phyloP scores from a whole-genome alignment of 2,113 vertebrate species.

The Lagenorhynchus albirostris region DNA sequence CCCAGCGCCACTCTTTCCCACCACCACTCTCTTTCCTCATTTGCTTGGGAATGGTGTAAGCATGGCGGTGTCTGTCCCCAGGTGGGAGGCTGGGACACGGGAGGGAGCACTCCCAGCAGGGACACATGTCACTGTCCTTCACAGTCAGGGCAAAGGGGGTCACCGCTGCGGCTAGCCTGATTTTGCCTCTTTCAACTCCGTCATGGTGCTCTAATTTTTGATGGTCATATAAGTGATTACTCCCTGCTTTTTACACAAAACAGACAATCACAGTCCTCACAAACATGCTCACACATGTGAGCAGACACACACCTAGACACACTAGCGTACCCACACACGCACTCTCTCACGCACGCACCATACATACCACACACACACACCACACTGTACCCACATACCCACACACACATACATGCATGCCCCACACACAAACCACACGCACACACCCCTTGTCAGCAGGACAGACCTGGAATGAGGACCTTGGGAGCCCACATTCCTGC shows the following conservation, averaged over 20 bases:
- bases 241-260: neutral
- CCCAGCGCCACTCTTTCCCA: neutral
- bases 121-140: neutral
- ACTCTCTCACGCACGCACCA: neutral
- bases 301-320: no score
- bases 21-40: neutral
- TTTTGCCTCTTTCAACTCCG: neutral
- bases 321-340: fast-evolving
- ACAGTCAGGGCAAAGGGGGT: neutral
- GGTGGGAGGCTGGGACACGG: neutral
- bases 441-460: neutral
- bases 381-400: no score
- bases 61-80: neutral
- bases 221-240: neutral
- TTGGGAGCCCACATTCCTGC: neutral
- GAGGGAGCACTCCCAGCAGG: neutral
- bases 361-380: neutral
- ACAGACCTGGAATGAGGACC: neutral
- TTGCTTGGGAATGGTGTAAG: neutral
- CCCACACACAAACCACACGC: no score
- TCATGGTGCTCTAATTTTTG: neutral
- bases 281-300: neutral
- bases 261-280: neutral
- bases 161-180: neutral
- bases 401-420: neutral